Evolutionary conservation across 2,113 vertebrate genomes (phyloP).

Genomic region (Pelecanoides urinatrix): DNA sequence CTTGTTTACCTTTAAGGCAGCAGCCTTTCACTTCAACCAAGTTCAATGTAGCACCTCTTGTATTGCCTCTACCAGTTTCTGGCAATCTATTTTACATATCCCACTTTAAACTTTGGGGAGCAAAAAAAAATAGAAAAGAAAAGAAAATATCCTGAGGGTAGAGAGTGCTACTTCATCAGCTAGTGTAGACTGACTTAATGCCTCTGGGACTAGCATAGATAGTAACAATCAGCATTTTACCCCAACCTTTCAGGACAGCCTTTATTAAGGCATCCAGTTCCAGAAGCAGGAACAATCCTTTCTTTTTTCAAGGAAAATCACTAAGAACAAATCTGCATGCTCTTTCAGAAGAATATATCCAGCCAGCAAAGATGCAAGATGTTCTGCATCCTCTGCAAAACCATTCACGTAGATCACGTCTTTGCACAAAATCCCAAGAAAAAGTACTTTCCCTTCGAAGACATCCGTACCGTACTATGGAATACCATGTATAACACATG

Average conservation of each 20-base stretch:
- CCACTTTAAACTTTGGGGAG: not conserved
- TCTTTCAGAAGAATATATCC: not conserved
- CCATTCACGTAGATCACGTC: rapidly evolving
- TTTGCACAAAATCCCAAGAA: not conserved
- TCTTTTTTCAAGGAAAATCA: not conserved
- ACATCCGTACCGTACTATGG: too few species aligned
- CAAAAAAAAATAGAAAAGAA: not conserved
- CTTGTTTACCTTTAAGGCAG: not conserved
- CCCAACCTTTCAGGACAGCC: not conserved
- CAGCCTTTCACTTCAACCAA: not conserved
- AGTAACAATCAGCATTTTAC: not conserved
- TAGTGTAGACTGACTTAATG: not conserved
- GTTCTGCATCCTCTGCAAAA: not conserved
- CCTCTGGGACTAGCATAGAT: not conserved
- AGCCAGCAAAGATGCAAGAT: not conserved
- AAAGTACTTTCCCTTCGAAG: not conserved
- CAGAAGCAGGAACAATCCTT: not conserved
- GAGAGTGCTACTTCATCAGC: not conserved
- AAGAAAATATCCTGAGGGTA: not conserved
- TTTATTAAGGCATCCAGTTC: not conserved
- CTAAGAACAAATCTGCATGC: not conserved
- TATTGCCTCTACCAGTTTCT: not conserved
- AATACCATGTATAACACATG: not conserved
- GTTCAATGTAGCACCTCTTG: not conserved
- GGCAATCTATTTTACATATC: not conserved